These are phyloP conservation scores for Sphaerophoria rueppellii DNA, from an alignment of 2,888 invertebrate genomes.

Conservation along the genomic window DNA sequence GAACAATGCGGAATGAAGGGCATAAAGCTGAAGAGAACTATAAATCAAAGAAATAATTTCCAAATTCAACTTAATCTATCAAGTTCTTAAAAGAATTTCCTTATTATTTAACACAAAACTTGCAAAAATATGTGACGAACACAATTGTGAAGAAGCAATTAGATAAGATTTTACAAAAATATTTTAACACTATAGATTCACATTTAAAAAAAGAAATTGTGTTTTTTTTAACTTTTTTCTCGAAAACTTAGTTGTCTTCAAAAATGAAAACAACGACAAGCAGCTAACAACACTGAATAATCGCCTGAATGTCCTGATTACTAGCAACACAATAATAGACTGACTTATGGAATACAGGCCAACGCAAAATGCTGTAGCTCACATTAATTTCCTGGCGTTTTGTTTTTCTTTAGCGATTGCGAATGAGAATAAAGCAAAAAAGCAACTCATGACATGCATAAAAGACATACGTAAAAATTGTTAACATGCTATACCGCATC, in stretches of 20 bases:
- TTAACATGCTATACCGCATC: conserved; percentile 63
- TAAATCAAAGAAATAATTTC: too few relatives aligned
- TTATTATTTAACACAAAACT: too few relatives aligned
- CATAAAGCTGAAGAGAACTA: too few relatives aligned
- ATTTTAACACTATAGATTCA: too few relatives aligned
- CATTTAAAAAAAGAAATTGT: too few relatives aligned
- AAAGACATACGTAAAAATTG: conserved; percentile 54
- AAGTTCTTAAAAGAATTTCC: too few relatives aligned
- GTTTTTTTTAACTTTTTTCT: neutral
- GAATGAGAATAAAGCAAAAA: neutral
- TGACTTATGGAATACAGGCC: conserved; percentile 19
- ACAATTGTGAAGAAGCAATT: too few relatives aligned
- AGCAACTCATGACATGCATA: conserved; percentile 59
- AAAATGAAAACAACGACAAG: neutral
- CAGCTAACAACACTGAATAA: conserved; percentile 29
- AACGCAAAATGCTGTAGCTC: conserved; percentile 61
- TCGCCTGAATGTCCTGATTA: conserved; percentile 42
- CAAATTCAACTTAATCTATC: too few relatives aligned
- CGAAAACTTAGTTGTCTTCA: neutral
- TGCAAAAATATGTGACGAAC: too few relatives aligned
- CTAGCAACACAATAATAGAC: conserved; percentile 28
- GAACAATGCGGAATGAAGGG: too few relatives aligned
- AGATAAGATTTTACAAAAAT: too few relatives aligned
- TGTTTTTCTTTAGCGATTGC: neutral
- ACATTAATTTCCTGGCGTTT: conserved; percentile 20